Base-by-base conservation (phyloP, 2,113 vertebrate genomes). In the Spea multiplicata region DNA sequence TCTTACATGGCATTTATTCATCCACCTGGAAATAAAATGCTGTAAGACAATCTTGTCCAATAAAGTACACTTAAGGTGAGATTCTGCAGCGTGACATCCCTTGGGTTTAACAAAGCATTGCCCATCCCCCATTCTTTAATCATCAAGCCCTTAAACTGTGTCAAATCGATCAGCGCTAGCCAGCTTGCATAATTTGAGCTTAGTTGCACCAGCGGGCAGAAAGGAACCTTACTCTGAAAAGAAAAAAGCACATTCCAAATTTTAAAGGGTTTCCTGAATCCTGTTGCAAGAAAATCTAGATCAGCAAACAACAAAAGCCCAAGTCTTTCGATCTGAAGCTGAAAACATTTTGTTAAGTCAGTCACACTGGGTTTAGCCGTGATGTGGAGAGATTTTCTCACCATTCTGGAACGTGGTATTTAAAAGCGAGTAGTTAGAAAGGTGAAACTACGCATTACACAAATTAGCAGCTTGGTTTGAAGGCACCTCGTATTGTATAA, bases 61-160 rank as follows among this genome's bases (percentile, higher is more conserved):
- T 80, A 80, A 73, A 80, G 50, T 62, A 57, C 69, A 80, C 50
- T 80, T 73, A 80, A 80, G 53, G 64, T 80, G 71, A 80, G 78
- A 80, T 80, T 61, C 71, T 74, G 3, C 80, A 75, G 62, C 77
- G 70, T 7, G 0, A 8, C 0, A 0, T 17, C 61, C 74, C 12
- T 1, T 3, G 4, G 65, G 49, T 75, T 80, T 5, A 70, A 78
- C 76, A 81, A 52, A 67, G 81, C 57, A 16, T 13, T 69, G 62
- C 71, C 4, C 65, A 73, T 87, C 84, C 85, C 85, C 81, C 68
- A 83, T 85, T 61, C 71, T 80, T 74, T 80, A 80, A 74, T 86
- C 85, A 87, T 87, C 87, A 90, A 83, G 83, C 86, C 88, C 80
- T 83, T 70, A 82, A 79, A 91, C 88, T 78, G 82, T 91, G 86